These are phyloP conservation scores for Microctonus aethiopoides DNA, from an alignment of 2,888 invertebrate genomes.

Conservation along the genomic window DNA sequence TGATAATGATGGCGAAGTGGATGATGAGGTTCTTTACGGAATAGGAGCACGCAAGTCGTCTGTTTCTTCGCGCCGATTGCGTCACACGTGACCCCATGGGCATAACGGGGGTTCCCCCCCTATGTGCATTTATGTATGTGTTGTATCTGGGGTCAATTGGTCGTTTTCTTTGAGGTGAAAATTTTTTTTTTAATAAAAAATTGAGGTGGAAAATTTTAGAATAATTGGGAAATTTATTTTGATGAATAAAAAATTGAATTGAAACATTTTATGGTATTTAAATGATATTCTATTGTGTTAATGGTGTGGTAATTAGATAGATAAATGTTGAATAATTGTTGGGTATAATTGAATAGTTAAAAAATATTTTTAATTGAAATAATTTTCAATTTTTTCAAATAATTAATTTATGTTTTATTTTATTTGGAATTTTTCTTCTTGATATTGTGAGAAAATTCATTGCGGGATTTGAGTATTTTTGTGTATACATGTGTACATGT, in stretches of 20 bases:
- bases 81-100: slow-evolving; percentile 60
- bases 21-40: slow-evolving; percentile 45
- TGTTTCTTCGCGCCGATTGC: slow-evolving; percentile 49
- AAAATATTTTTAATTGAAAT: too few relatives aligned
- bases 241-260: too few relatives aligned
- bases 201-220: too few relatives aligned
- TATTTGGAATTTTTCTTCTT: neutral
- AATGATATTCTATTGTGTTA: too few relatives aligned
- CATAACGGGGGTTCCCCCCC: slow-evolving; percentile 55
- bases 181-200: too few relatives aligned
- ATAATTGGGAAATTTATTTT: too few relatives aligned
- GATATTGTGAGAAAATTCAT: neutral
- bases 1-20: slow-evolving; percentile 9
- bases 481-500: neutral
- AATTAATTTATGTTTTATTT: neutral
- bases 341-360: too few relatives aligned
- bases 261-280: too few relatives aligned
- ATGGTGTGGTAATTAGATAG: too few relatives aligned
- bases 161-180: slow-evolving; percentile 43
- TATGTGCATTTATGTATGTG: slow-evolving; percentile 48
- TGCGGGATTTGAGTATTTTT: neutral
- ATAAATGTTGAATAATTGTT: too few relatives aligned
- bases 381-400: neutral
- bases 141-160: slow-evolving; percentile 60
- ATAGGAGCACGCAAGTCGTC: slow-evolving; percentile 52